Evolutionary conservation across 30 jellyfish, hydroid and myxozoan genomes (phyloP), one percentile per base, ranked within the genome.

Genomic region (Pseudorhiza aurosa): DNA sequence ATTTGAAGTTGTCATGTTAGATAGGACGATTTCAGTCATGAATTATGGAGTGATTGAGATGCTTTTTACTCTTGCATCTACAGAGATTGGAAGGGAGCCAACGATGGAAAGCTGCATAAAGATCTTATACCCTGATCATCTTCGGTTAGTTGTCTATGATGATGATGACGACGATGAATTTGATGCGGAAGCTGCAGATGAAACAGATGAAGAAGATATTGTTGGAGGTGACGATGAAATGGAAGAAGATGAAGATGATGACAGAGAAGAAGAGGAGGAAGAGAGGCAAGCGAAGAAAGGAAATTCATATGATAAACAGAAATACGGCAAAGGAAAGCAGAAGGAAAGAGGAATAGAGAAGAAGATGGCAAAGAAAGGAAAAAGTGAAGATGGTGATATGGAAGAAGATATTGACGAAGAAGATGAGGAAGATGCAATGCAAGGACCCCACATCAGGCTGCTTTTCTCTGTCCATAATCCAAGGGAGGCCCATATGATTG

Each of bases 161-260:
- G 96, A 92, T 8, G 98, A 85, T 71, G 90, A 72, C 45, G 96
- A 68, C 47, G 95, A 75, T 27, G 96, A 81, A 18, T 93, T 82
- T 46, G 97, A 83, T 43, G 97, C 90, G 14, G 87, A 74, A 3
- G 85, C 89, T 1, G 81, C 65, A 28, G 88, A 77, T 1, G 95
- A 81, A 35, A 50, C 74, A 18, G 87, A 62, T 19, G 96, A 85
- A 33, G 96, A 85, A 40, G 90, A 75, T 39, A 51, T 78, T 15
- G 87, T 53, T 24, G 96, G 65, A 10, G 94, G 33, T 18, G 97
- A 90, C 12, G 93, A 76, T 17, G 96, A 83, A 1, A 53, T 30
- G 67, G 94, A 59, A 21, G 96, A 82, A 44, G 96, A 82, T 39
- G 97, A 88, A 1, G 95, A 69, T 2, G 83, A 27, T 8, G 81